A percentile compares a stretch with the other conserved stretches of the same genome.
These are phyloP conservation scores for Acleris emargana DNA, from an alignment of 2,888 invertebrate species.

Conservation along the genomic window DNA sequence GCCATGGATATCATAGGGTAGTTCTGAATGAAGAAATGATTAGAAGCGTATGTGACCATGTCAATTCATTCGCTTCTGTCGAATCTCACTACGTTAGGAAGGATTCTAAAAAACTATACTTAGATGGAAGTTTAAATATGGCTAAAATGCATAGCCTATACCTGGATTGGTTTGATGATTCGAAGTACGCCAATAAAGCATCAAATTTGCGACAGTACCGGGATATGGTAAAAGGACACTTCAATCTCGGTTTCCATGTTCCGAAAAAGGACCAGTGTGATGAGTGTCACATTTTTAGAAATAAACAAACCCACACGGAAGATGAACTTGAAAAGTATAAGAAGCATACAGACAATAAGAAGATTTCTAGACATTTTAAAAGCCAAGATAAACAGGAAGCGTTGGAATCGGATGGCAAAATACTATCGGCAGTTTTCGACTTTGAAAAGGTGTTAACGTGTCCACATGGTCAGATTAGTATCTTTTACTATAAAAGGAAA, in stretches of 20 bases:
- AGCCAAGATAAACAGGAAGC: constrained; percentile 31
- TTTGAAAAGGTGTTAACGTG: constrained; percentile 39
- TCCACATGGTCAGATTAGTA: constrained; percentile 38
- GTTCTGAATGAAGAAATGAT: background rate
- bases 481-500: constrained; percentile 39
- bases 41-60: constrained; percentile 14
- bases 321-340: constrained; percentile 11
- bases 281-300: constrained; percentile 20
- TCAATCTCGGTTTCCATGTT: constrained; percentile 25
- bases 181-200: too few species aligned
- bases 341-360: constrained; percentile 17
- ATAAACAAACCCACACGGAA: constrained; percentile 29
- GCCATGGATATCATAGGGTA: background rate
- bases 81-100: constrained; percentile 35
- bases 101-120: constrained; percentile 36
- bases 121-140: constrained; percentile 36
- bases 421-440: constrained; percentile 38
- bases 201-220: too few species aligned
- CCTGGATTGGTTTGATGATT: constrained; percentile 34
- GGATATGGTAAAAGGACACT: background rate
- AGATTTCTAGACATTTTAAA: constrained; percentile 26
- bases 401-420: constrained; percentile 23
- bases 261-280: background rate
- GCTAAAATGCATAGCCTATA: constrained; percentile 28
- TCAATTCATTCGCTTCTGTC: constrained; percentile 31